Evolutionary conservation across 2,797 vertebrate genomes (phyloP), one percentile per base, ranked within the genome.

Genomic region (Octomys mimax): DNA sequence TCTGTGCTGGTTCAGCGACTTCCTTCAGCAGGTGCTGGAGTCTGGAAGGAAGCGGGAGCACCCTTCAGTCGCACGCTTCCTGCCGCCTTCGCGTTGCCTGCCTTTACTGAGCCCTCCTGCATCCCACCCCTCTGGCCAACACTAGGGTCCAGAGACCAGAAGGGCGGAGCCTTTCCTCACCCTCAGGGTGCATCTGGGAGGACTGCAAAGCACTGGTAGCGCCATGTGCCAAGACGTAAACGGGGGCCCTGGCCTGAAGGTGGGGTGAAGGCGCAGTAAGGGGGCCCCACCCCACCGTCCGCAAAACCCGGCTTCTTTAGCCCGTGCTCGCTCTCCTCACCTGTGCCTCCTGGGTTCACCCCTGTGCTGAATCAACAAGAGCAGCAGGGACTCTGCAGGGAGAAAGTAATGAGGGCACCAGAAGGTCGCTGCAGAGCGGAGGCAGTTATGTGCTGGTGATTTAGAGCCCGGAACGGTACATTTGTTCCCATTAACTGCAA

Each of bases 401-500:
- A 96, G 87, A 80, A 95, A 94, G 82, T 96, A 97, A 96, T 90
- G 94, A 97, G 96, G 91, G 91, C 93, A 96, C 12, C 81, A 93
- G 96, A 96, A 97, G 92, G 96, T 97, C 97, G 94, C 84, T 91
- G 92, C 81, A 95, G 93, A 96, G 94, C 95, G 96, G 87, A 96
- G 97, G 93, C 96, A 94, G 94, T 96, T 96, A 96, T 92, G 96
- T 88, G 91, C 96, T 92, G 26, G 12, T 97, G 96, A 97, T 97
- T 98, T 96, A 92, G 78, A 90, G 95, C 71, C 83, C 71, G 7
- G 6, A 89, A 87, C 94, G 97, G 94, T 94, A 91, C 0, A 0
- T 96, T 97, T 98, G 96, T 93, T 98, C 98, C 97, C 96, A 96
- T 98, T 98, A 98, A 96, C 97, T 96, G 61, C 91, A 97, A 57